Percentiles rank a stretch among this genome's conserved stretches.
Evolutionary conservation across 2,797 vertebrate genomes (phyloP).

Genomic region (Siniperca scherzeri): DNA sequence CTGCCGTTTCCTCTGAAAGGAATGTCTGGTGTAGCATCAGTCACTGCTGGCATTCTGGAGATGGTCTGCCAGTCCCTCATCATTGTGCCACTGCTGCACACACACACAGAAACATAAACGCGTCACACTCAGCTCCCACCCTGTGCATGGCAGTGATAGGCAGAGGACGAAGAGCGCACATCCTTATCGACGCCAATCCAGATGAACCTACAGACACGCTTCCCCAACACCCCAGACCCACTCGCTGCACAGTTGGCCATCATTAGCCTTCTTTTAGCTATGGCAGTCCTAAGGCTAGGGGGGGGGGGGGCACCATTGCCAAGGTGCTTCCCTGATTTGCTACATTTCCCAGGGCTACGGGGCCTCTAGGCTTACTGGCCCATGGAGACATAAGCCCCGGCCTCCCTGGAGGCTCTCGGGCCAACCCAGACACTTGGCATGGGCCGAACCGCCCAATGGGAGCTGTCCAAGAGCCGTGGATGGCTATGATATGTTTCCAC

Average conservation of each 20-base stretch:
- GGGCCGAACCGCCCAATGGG: conserved; percentile 73
- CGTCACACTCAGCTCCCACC: conserved; percentile 71
- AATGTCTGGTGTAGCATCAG: conserved; percentile 85
- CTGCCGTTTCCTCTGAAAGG: conserved; percentile 75
- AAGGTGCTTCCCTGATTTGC: conserved; percentile 86
- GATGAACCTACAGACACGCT: conserved; percentile 88
- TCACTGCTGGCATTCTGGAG: conserved; percentile 84
- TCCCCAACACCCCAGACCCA: conserved; percentile 80
- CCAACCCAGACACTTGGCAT: conserved; percentile 86
- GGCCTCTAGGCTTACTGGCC: conserved; percentile 87
- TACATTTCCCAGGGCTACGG: conserved; percentile 80
- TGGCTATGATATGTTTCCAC: conserved; percentile 86
- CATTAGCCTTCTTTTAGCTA: conserved; percentile 82
- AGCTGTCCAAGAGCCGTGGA: conserved; percentile 84
- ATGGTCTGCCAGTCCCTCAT: conserved; percentile 79
- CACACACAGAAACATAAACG: conserved; percentile 59
- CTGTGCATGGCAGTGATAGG: conserved; percentile 86
- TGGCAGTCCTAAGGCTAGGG: conserved; percentile 85
- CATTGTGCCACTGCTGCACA: conserved; percentile 68
- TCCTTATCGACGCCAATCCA: conserved; percentile 89
- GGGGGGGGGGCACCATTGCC: conserved; percentile 72
- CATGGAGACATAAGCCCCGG: conserved; percentile 84
- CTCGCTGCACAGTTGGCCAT: conserved; percentile 84
- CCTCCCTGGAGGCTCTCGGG: conserved; percentile 85
- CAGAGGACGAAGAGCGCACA: conserved; percentile 81